Conservation (phyloP, 2,888 invertebrate species). For the Acleris holmiana region DNA sequence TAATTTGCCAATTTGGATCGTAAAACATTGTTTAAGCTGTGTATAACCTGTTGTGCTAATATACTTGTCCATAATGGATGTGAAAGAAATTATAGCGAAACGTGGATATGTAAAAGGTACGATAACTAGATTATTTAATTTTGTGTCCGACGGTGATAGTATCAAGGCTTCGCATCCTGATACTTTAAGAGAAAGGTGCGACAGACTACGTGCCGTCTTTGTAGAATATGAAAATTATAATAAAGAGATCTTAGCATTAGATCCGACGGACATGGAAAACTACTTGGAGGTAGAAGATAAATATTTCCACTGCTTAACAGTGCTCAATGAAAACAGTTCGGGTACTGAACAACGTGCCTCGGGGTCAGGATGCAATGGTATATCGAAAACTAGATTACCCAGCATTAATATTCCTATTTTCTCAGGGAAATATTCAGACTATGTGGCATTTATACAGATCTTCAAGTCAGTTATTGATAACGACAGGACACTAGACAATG, state of each 20-base stretch:
- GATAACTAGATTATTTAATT: neutral
- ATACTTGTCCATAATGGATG: neutral
- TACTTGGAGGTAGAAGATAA: neutral
- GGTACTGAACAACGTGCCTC: neutral
- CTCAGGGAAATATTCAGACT: conserved; percentile 27
- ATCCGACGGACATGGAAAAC: neutral
- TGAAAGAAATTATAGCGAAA: neutral
- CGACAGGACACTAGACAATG: neutral
- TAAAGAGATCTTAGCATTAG: conserved; percentile 4
- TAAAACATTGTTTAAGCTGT: neutral
- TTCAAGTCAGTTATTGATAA: conserved; percentile 21
- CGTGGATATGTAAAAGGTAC: conserved; percentile 4
- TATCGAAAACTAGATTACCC: conserved; percentile 1
- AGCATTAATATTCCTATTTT: conserved; percentile 14
- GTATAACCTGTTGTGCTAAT: neutral
- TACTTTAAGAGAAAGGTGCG: neutral
- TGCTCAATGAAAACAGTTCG: neutral
- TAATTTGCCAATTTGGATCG: neutral
- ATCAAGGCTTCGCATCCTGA: neutral
- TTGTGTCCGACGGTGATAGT: neutral
- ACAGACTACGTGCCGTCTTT: neutral
- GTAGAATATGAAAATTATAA: conserved; percentile 1
- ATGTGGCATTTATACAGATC: conserved; percentile 9
- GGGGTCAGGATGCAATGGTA: neutral
- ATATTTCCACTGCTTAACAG: neutral